phyloP scores from a whole-genome alignment of 2,888 invertebrate species.

The Diloba caeruleocephala region DNA sequence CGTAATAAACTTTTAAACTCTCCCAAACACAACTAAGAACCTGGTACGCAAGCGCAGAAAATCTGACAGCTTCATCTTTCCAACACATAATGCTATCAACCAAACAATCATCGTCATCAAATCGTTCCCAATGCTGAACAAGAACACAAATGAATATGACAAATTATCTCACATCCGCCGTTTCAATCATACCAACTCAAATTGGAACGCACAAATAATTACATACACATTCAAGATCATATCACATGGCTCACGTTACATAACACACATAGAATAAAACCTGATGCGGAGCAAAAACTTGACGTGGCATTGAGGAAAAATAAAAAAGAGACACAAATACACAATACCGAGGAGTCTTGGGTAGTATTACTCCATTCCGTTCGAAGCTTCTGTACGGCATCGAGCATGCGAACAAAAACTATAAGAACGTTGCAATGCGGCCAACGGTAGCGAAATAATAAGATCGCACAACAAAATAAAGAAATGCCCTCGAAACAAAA shows the following conservation, averaged over 20 bases:
- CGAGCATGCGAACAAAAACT: slow-evolving; percentile 82
- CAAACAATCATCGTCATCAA: slow-evolving; percentile 39
- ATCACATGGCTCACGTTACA: slow-evolving; percentile 70
- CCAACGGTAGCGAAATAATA: slow-evolving; percentile 89
- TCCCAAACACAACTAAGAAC: slow-evolving; percentile 3
- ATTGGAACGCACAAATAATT: slow-evolving; percentile 69
- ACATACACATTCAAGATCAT: slow-evolving; percentile 66
- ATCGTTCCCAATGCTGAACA: slow-evolving; percentile 36
- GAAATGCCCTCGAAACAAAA: slow-evolving; percentile 86
- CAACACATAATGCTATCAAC: slow-evolving; percentile 43
- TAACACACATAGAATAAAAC: slow-evolving; percentile 72
- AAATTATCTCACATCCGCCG: slow-evolving; percentile 68
- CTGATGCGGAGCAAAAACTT: slow-evolving; percentile 70
- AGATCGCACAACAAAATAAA: slow-evolving; percentile 89
- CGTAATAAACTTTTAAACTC: neutral
- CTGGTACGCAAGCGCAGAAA: slow-evolving; percentile 25
- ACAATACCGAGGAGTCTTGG: slow-evolving; percentile 82
- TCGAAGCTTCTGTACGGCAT: slow-evolving; percentile 68
- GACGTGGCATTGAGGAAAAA: slow-evolving; percentile 73
- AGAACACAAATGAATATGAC: slow-evolving; percentile 56
- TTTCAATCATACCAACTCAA: slow-evolving; percentile 69
- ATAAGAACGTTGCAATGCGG: slow-evolving; percentile 79
- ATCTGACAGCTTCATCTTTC: slow-evolving; percentile 46
- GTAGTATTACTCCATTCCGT: slow-evolving; percentile 87
- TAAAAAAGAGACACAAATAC: slow-evolving; percentile 79